Conservation (phyloP, 2,888 invertebrate species). For the Diachrysia chrysitis region DNA sequence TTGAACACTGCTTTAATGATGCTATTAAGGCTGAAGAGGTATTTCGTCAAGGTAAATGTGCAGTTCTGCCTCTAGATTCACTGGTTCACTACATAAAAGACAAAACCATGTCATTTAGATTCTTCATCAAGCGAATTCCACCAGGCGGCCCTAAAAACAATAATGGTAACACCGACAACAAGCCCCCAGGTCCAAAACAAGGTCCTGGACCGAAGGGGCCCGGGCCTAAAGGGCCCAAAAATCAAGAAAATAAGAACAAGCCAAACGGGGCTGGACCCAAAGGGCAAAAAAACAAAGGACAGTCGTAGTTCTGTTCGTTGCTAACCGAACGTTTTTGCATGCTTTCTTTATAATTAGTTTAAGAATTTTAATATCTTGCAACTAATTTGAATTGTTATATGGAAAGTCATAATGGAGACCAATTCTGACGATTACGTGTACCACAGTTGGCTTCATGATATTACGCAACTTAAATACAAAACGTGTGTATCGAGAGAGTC, state of each 20-base stretch:
- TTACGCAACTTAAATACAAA: conserved; percentile 21
- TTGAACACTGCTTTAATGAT: conserved; percentile 81
- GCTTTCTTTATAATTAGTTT: not conserved
- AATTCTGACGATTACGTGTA: conserved; percentile 52
- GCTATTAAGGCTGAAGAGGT: conserved; percentile 77
- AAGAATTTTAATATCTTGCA: conserved; percentile 12
- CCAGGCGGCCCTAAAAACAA: conserved; percentile 58
- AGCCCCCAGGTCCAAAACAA: conserved; percentile 41
- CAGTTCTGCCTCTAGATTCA: conserved; percentile 73
- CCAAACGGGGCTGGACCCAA: conserved; percentile 50
- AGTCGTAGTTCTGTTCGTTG: conserved; percentile 17
- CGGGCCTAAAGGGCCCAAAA: conserved; percentile 47
- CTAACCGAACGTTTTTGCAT: not conserved
- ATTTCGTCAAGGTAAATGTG: conserved; percentile 77
- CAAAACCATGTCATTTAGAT: conserved; percentile 74
- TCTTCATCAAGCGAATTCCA: conserved; percentile 73
- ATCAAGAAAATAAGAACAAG: conserved; percentile 42
- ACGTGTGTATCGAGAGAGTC: conserved; percentile 21
- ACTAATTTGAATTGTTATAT: conserved; percentile 50
- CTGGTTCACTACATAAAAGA: conserved; percentile 74
- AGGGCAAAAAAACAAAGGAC: conserved; percentile 35
- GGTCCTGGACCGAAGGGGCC: conserved; percentile 55
- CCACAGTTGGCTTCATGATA: conserved; percentile 33
- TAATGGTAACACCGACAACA: conserved; percentile 60
- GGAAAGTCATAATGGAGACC: conserved; percentile 27